Evolutionary conservation across 2,113 vertebrate species (phyloP).

Genomic region (Dendropsophus ebraccatus): DNA sequence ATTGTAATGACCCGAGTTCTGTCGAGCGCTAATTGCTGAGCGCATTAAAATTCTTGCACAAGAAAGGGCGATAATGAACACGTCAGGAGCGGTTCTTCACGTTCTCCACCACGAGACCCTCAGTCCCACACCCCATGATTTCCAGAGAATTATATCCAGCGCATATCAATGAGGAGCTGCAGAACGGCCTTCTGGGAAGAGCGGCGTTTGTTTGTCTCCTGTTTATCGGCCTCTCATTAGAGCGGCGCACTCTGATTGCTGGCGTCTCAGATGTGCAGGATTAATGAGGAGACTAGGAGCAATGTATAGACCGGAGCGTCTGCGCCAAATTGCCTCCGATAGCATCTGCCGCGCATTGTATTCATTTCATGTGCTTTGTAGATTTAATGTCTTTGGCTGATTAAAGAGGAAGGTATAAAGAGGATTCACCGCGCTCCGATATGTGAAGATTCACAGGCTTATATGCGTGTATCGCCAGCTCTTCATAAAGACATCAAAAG

Average conservation of each 20-base stretch:
- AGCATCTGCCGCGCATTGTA: neutral
- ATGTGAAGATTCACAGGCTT: too few relatives aligned
- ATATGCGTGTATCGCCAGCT: neutral
- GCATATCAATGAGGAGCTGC: constrained; percentile 35
- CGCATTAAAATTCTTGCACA: constrained; percentile 21
- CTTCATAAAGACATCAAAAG: too few relatives aligned
- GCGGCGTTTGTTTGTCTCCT: neutral
- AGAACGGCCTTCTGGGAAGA: constrained; percentile 17
- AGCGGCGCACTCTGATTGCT: neutral
- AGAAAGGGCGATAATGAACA: constrained; percentile 16
- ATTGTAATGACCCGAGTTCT: neutral
- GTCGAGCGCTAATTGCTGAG: neutral
- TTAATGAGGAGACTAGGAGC: constrained; percentile 14
- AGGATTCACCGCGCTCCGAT: too few relatives aligned
- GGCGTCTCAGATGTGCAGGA: neutral
- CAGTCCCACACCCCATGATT: neutral
- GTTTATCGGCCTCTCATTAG: neutral
- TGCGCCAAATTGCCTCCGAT: neutral
- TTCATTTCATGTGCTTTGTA: neutral
- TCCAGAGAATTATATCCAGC: neutral
- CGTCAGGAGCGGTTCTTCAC: neutral
- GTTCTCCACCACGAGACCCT: neutral
- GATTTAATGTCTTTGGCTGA: neutral
- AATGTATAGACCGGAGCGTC: neutral
- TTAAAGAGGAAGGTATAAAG: neutral